Conservation (phyloP, 2,113 vertebrate genomes). For the Syngnathus scovelli region DNA sequence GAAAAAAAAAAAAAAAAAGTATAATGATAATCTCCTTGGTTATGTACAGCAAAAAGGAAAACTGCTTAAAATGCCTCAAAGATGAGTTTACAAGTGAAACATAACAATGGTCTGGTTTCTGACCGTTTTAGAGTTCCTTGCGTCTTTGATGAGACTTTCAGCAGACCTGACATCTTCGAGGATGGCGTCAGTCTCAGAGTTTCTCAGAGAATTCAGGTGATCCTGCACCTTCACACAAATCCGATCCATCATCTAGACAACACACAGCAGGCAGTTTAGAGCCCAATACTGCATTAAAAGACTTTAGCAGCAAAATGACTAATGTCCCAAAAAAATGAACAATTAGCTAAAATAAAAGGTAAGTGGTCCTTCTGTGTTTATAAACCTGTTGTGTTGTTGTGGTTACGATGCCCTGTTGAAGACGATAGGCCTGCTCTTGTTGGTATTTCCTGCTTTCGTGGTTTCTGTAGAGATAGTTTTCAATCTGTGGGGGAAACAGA, state of each 20-base stretch:
- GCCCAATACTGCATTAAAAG: background rate
- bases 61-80: background rate
- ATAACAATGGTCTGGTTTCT: background rate
- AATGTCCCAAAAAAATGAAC: background rate
- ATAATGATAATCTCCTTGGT: background rate
- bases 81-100: background rate
- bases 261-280: background rate
- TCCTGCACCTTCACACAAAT: conserved; percentile 98
- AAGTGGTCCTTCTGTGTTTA: background rate
- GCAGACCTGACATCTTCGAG: conserved; percentile 88
- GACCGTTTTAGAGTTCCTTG: conserved; percentile 96
- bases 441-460: conserved; percentile 92
- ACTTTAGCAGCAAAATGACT: background rate
- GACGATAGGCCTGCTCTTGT: conserved; percentile 91
- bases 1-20: background rate
- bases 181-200: conserved; percentile 78
- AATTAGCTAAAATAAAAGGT: background rate
- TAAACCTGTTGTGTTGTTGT: conserved; percentile 92
- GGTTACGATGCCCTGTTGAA: conserved; percentile 95
- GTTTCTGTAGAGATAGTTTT: conserved; percentile 93
- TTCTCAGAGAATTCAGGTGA: conserved; percentile 91
- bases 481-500: conserved; percentile 76
- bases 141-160: conserved; percentile 89
- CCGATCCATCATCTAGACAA: conserved; percentile 88
- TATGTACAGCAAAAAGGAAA: background rate